phyloP scores from a whole-genome alignment of 2,888 invertebrate species.

The Criorhina ranunculi region DNA sequence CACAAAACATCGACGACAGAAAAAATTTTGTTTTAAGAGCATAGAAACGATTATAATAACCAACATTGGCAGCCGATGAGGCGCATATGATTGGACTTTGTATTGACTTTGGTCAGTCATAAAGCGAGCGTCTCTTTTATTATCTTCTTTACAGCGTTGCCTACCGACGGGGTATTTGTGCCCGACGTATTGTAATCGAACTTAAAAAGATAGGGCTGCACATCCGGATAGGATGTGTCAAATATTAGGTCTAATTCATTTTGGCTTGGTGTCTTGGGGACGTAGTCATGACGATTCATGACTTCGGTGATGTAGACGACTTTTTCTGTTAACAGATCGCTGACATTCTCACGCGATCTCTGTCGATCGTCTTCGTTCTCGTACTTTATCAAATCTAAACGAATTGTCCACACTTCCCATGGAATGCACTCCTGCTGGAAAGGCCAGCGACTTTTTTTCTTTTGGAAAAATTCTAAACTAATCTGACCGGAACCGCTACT shows the following conservation, averaged over 20 bases:
- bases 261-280: conserved; percentile 97
- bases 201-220: conserved; percentile 98
- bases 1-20: conserved; percentile 66
- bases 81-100: conserved; percentile 38
- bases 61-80: conserved; percentile 42
- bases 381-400: conserved; percentile 94
- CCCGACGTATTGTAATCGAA: conserved; percentile 93
- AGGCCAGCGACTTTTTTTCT: conserved; percentile 94
- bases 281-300: conserved; percentile 97
- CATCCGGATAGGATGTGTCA: conserved; percentile 95
- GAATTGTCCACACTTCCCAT: conserved; percentile 99
- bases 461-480: conserved; percentile 97
- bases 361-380: conserved; percentile 95
- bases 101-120: conserved; percentile 85
- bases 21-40: conserved; percentile 58
- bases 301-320: conserved; percentile 97
- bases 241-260: conserved; percentile 97
- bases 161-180: conserved; percentile 91
- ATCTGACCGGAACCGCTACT: conserved; percentile 93
- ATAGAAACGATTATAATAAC: conserved; percentile 60
- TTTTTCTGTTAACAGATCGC: conserved; percentile 95
- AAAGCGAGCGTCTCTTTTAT: conserved; percentile 93
- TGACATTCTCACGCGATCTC: conserved; percentile 93
- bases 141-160: conserved; percentile 95
- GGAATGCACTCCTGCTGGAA: conserved; percentile 96